Evolutionary conservation across 2,113 vertebrate species (phyloP).

Genomic region (Corythornis madagascariensis): DNA sequence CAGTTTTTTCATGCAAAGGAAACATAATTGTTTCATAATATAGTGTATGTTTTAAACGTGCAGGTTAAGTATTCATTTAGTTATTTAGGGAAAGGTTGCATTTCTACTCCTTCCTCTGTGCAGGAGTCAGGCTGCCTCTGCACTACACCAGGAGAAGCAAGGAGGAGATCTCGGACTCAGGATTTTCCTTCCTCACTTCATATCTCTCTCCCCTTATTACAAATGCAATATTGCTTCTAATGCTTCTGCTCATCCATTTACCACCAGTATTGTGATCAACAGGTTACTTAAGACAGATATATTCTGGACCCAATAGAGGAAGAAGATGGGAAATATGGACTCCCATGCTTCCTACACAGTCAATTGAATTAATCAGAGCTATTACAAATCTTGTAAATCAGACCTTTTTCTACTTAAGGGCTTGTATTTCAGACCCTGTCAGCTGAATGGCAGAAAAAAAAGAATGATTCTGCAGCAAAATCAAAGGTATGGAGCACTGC

Average conservation of each 20-base stretch:
- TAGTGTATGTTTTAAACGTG: slow-evolving; percentile 13
- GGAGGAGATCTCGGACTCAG: neutral
- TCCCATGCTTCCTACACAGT: neutral
- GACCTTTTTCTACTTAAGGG: neutral
- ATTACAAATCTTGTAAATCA: neutral
- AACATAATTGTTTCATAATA: slow-evolving; percentile 45
- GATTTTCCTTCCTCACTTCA: neutral
- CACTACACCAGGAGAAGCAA: accelerated
- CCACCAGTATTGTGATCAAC: neutral
- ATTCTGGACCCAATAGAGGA: neutral
- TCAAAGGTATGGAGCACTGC: neutral
- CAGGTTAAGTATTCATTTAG: slow-evolving; percentile 44
- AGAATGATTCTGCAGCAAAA: neutral
- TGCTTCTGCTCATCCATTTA: neutral
- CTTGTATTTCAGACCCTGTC: slow-evolving; percentile 1
- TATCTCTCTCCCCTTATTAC: neutral
- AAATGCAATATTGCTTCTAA: neutral
- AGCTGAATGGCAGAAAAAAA: neutral
- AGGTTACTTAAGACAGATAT: neutral
- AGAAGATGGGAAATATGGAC: neutral
- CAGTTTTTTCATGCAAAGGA: slow-evolving; percentile 14
- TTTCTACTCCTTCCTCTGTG: neutral
- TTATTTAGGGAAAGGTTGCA: neutral
- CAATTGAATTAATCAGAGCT: neutral
- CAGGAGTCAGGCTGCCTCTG: neutral